Percentiles rank a stretch among this genome's conserved stretches.
Conservation (phyloP, 37 sponge, comb jelly and placozoan genomes). For the Ephydatia muelleri region DNA sequence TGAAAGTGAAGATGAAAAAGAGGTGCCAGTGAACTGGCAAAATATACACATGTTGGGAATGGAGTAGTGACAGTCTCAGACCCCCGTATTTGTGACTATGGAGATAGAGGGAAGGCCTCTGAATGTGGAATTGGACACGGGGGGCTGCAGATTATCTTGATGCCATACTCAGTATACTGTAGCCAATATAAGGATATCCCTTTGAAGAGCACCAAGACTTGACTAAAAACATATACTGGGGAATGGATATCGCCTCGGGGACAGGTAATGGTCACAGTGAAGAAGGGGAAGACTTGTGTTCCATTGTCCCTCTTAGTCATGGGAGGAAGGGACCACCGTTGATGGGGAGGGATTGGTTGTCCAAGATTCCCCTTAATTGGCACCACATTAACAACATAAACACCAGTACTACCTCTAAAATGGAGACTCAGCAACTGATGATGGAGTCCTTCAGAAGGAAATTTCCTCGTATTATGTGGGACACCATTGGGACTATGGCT, state of each 20-base stretch:
- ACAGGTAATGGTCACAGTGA: not conserved
- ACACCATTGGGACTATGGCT: not conserved
- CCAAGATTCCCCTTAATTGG: not conserved
- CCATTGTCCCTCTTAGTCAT: not conserved
- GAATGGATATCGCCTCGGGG: not conserved
- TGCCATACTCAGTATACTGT: not conserved
- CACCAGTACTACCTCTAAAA: not conserved
- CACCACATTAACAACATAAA: not conserved
- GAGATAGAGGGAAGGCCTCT: not conserved
- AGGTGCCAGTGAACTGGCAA: not conserved
- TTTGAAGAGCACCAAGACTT: not conserved
- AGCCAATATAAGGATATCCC: not conserved
- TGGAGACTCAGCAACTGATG: not conserved
- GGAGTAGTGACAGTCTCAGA: not conserved
- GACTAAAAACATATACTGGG: not conserved
- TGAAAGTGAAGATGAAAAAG: not conserved
- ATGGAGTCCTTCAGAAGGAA: not conserved
- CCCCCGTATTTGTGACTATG: not conserved
- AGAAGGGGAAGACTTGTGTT: not conserved
- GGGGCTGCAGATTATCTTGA: not conserved
- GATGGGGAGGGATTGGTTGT: slow-evolving; percentile 12
- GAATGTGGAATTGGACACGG: slow-evolving; percentile 15
- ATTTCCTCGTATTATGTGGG: not conserved
- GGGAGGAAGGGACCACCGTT: not conserved
- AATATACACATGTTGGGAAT: not conserved